Evolutionary conservation across 2,113 vertebrate genomes (phyloP).

Genomic region (Plotosus lineatus): DNA sequence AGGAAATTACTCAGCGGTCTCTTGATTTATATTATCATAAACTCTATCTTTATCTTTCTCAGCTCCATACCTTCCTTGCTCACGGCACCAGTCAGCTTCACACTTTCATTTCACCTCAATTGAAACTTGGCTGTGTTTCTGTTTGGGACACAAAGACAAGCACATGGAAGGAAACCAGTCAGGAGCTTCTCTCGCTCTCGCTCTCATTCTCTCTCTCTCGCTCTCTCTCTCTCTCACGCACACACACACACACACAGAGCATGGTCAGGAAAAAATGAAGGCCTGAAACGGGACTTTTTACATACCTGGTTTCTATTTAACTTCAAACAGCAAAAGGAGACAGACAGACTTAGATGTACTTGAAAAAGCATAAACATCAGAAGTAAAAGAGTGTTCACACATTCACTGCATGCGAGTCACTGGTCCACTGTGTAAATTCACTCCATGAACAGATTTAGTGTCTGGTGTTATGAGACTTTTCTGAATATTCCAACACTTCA

Average conservation of each 20-base stretch:
- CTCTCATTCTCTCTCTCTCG: not conserved
- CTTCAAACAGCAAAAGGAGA: conserved; percentile 7
- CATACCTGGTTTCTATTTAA: not conserved
- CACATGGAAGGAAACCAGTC: conserved; percentile 31
- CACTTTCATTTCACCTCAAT: conserved; percentile 53
- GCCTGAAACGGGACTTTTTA: conserved; percentile 3
- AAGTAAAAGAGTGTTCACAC: conserved; percentile 4
- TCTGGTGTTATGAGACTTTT: not conserved
- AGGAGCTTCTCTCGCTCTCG: not conserved
- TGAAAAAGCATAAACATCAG: conserved; percentile 1
- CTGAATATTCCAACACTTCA: not conserved
- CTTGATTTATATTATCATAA: conserved; percentile 51
- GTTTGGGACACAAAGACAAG: conserved; percentile 48
- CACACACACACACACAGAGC: not conserved
- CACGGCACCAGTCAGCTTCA: conserved; percentile 40
- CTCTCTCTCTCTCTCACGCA: not conserved
- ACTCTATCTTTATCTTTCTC: conserved; percentile 34
- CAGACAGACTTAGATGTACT: not conserved
- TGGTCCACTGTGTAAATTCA: not conserved
- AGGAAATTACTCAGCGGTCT: conserved; percentile 31
- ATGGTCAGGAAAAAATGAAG: conserved; percentile 43
- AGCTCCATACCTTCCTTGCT: conserved; percentile 47
- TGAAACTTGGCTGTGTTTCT: conserved; percentile 54
- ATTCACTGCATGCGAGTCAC: not conserved
- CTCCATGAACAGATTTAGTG: not conserved